phyloP scores from a whole-genome alignment of 2,888 invertebrate genomes.

The Ophion costatus region DNA sequence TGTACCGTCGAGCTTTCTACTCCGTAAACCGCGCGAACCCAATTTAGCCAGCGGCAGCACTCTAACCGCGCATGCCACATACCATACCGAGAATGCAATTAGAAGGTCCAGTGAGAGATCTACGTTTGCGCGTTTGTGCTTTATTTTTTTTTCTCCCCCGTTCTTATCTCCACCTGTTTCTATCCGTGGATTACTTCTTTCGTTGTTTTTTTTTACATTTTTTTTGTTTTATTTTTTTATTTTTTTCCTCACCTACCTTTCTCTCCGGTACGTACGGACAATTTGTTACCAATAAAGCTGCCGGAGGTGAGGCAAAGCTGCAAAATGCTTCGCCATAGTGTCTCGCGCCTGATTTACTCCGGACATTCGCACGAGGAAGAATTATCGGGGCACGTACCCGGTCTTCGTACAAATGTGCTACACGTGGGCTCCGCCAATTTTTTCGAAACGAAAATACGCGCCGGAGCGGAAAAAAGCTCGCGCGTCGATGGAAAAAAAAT shows the following conservation, averaged over 20 bases:
- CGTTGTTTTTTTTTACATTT: slow-evolving; percentile 1
- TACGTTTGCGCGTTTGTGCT: slow-evolving; percentile 42
- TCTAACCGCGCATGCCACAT: slow-evolving; percentile 53
- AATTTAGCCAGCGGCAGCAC: slow-evolving; percentile 57
- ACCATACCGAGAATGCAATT: slow-evolving; percentile 61
- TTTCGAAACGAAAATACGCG: neutral
- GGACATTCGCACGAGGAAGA: neutral
- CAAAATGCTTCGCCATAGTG: slow-evolving; percentile 24
- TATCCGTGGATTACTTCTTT: slow-evolving; percentile 34
- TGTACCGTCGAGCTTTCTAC: slow-evolving; percentile 52
- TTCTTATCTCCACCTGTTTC: neutral
- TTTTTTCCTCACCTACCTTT: neutral
- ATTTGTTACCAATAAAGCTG: slow-evolving; percentile 36
- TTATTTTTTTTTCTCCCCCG: slow-evolving; percentile 6
- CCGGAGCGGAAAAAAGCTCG: neutral
- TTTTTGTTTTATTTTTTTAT: no score
- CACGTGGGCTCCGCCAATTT: slow-evolving; percentile 1
- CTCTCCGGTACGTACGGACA: neutral
- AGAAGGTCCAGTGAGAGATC: slow-evolving; percentile 59
- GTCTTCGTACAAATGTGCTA: slow-evolving; percentile 1
- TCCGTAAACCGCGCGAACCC: slow-evolving; percentile 52
- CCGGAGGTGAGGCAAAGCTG: slow-evolving; percentile 13
- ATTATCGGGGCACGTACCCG: slow-evolving; percentile 18
- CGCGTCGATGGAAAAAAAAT: neutral
- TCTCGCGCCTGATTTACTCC: slow-evolving; percentile 14